Conservation (phyloP, 2,797 vertebrate species). For the Pelobates cultripes region DNA sequence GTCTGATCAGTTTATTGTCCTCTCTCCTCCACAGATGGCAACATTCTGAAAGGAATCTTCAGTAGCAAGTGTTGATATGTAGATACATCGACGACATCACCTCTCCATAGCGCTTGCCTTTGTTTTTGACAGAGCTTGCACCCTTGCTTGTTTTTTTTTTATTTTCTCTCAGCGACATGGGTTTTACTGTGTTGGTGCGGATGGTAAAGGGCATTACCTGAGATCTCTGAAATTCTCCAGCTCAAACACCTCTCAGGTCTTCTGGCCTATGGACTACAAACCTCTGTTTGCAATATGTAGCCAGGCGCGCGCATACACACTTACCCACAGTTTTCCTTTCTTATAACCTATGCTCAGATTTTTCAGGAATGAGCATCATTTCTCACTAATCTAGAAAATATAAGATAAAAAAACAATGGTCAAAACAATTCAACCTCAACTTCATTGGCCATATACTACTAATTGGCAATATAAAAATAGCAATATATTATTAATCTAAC, state of each 20-base stretch:
- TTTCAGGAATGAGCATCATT: conserved; percentile 95
- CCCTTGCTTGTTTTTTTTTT: conserved; percentile 16
- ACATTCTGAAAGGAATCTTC: conserved; percentile 55
- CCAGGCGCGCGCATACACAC: conserved; percentile 43
- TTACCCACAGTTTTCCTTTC: conserved; percentile 53
- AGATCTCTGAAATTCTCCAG: conserved; percentile 45
- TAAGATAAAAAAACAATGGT: background rate
- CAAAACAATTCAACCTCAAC: no score
- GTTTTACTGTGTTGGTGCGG: background rate
- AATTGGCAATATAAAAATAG: no score
- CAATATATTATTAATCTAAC: no score
- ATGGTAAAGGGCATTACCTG: conserved; percentile 49
- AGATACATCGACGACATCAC: background rate
- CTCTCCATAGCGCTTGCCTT: background rate
- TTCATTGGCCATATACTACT: no score
- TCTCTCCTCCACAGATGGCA: conserved; percentile 36
- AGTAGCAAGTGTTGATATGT: conserved; percentile 13
- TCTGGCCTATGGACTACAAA: conserved; percentile 60
- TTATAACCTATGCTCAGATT: background rate
- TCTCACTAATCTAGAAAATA: conserved; percentile 79
- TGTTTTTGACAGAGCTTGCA: background rate
- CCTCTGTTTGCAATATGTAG: conserved; percentile 60
- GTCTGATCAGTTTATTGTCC: conserved; percentile 65
- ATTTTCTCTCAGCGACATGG: conserved; percentile 7
- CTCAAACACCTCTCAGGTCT: conserved; percentile 49